These are phyloP conservation scores for Anhinga rufa DNA, from an alignment of 2,113 vertebrate genomes.

Conservation along the genomic window DNA sequence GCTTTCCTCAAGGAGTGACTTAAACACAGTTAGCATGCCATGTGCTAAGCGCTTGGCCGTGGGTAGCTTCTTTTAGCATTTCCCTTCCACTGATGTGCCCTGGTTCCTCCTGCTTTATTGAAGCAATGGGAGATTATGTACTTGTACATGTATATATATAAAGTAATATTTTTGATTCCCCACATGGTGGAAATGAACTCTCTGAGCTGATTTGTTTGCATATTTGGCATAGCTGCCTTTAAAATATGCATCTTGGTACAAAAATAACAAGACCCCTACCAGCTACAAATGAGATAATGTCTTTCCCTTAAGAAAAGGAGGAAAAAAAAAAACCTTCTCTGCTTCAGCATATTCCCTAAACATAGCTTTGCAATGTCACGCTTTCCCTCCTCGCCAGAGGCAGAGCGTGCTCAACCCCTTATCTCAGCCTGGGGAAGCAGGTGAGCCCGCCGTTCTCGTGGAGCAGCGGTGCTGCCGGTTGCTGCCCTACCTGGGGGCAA, in stretches of 20 bases:
- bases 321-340: background rate
- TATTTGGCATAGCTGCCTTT: background rate
- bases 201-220: conserved; percentile 7
- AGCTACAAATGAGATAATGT: conserved; percentile 1
- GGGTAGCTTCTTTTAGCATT: background rate
- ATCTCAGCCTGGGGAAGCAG: background rate
- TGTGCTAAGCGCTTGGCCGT: background rate
- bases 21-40: rapidly evolving
- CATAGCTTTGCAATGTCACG: background rate
- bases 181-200: background rate
- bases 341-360: background rate
- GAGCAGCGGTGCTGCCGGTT: background rate
- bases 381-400: background rate
- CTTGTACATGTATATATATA: background rate
- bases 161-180: background rate
- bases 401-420: background rate
- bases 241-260: background rate
- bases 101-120: background rate
- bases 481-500: background rate
- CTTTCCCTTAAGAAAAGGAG: background rate
- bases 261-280: conserved; percentile 35
- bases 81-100: background rate
- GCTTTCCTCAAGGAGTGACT: background rate
- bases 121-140: background rate
- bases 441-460: background rate